Evolutionary conservation across 2,113 vertebrate species (phyloP).

Genomic region (Oryzias curvinotus): DNA sequence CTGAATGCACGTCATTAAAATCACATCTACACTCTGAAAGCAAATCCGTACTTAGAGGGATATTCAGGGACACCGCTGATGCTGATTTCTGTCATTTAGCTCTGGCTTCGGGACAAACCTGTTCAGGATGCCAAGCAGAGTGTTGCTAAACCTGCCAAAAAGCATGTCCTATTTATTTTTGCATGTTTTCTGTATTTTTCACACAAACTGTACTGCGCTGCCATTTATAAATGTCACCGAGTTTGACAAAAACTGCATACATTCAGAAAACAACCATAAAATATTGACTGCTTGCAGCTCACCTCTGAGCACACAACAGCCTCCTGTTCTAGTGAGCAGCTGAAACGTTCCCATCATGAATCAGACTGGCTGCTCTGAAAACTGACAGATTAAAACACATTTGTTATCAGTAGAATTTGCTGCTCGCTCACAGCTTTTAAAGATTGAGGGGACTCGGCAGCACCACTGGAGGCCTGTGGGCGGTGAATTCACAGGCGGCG

Average conservation of each 20-base stretch:
- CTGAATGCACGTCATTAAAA: slow-evolving; percentile 34
- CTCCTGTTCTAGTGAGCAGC: slow-evolving; percentile 1
- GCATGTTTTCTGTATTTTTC: slow-evolving; percentile 3
- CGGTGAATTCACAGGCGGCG: slow-evolving; percentile 25
- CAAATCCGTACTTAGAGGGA: slow-evolving; percentile 42
- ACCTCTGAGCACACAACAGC: too few species aligned
- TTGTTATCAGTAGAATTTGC: slow-evolving; percentile 29
- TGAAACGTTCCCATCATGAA: slow-evolving; percentile 11
- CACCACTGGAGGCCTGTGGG: slow-evolving; percentile 16
- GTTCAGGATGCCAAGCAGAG: slow-evolving; percentile 48
- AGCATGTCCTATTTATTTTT: slow-evolving; percentile 35
- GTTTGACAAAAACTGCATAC: slow-evolving; percentile 8
- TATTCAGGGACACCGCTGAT: slow-evolving; percentile 25
- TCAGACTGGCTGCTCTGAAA: slow-evolving; percentile 14
- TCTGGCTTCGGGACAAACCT: slow-evolving; percentile 29
- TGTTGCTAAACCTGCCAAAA: slow-evolving; percentile 40
- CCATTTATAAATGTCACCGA: slow-evolving; percentile 9
- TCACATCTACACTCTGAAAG: slow-evolving; percentile 29
- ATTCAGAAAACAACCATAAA: neutral
- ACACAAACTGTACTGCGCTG: neutral
- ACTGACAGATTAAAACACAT: slow-evolving; percentile 33
- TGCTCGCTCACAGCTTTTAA: slow-evolving; percentile 26
- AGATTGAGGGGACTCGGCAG: slow-evolving; percentile 1
- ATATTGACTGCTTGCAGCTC: too few species aligned
- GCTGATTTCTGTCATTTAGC: slow-evolving; percentile 42